Conservation (phyloP, 2,888 invertebrate species). For the Chorisops tibialis region DNA sequence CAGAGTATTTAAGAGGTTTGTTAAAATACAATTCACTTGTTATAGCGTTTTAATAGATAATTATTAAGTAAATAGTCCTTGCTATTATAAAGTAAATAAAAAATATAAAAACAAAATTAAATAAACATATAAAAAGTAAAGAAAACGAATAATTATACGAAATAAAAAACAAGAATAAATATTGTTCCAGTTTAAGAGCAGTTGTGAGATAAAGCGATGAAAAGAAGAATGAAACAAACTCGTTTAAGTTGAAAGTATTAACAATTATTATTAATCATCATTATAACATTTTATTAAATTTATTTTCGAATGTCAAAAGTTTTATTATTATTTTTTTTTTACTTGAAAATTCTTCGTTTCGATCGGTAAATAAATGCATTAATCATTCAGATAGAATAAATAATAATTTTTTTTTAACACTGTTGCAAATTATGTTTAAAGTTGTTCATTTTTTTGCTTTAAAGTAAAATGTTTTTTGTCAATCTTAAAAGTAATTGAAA, state of each 20-base stretch:
- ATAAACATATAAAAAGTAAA: background rate
- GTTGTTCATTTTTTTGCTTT: background rate
- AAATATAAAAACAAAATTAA: background rate
- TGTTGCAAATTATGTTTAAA: no score
- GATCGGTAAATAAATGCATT: no score
- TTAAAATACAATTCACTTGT: conserved; percentile 25
- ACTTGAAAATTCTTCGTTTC: no score
- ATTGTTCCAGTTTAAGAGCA: conserved; percentile 9
- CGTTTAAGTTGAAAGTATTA: conserved; percentile 10
- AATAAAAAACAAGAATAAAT: background rate
- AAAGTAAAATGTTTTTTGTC: background rate
- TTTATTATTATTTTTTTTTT: no score
- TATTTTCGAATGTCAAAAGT: conserved; percentile 6
- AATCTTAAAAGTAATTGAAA: no score
- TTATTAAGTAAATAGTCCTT: conserved; percentile 20
- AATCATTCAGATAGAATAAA: no score
- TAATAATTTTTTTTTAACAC: no score
- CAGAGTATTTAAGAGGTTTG: conserved; percentile 23
- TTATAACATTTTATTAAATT: conserved; percentile 6
- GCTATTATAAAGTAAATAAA: conserved; percentile 12
- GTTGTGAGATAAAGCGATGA: conserved; percentile 8
- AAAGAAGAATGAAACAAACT: conserved; percentile 12
- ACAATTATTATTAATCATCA: conserved; percentile 4
- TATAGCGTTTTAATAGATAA: conserved; percentile 26
- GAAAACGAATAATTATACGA: background rate